Evolutionary conservation across 2,888 invertebrate genomes (phyloP).

Genomic region (Diploptera punctata): DNA sequence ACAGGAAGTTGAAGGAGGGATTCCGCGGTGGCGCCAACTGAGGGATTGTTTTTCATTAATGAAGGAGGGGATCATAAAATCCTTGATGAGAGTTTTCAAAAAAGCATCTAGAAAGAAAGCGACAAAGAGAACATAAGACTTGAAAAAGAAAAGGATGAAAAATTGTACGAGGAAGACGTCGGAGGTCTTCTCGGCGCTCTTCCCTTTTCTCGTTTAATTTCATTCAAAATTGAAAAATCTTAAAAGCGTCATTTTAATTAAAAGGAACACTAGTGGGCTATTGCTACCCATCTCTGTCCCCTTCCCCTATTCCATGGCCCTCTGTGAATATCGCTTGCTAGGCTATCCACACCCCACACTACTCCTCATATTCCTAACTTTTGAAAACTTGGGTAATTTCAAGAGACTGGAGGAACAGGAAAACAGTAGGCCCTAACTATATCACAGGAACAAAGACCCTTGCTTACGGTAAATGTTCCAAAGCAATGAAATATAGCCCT

Average conservation of each 20-base stretch:
- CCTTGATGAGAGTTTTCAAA: conserved; percentile 38
- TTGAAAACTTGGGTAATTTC: conserved; percentile 35
- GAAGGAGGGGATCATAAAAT: conserved; percentile 28
- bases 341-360: not conserved
- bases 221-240: conserved; percentile 46
- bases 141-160: conserved; percentile 13
- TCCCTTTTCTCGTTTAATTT: conserved; percentile 41
- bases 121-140: conserved; percentile 19
- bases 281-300: not conserved
- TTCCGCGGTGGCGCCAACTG: conserved; percentile 17
- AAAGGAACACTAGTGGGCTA: conserved; percentile 40
- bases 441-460: no score
- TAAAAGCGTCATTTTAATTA: conserved; percentile 45
- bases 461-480: no score
- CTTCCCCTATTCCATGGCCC: not conserved
- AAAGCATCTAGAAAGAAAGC: conserved; percentile 28
- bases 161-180: conserved; percentile 7
- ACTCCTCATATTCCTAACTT: conserved; percentile 16
- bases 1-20: conserved; percentile 13
- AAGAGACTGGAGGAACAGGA: not conserved
- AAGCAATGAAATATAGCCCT: no score
- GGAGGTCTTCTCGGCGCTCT: not conserved
- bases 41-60: conserved; percentile 41
- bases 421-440: conserved; percentile 17
- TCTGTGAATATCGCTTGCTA: not conserved